Percentiles rank a stretch among this genome's conserved stretches.
Evolutionary conservation across 2,888 invertebrate species (phyloP).

Genomic region (Rambutsinella grinnellia): DNA sequence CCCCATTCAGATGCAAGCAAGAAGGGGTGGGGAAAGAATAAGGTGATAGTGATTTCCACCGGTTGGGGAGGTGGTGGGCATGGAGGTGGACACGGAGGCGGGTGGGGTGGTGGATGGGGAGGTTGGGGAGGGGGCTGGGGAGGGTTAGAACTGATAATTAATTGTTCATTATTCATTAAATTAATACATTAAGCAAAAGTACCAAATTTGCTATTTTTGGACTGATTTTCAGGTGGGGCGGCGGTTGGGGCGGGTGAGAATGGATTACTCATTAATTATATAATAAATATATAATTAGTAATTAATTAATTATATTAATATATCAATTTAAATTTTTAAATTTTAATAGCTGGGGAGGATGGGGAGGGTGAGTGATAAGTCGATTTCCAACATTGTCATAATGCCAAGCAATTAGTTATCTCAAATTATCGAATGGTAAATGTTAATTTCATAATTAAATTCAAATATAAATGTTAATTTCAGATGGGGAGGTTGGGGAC

Average conservation of each 20-base stretch:
- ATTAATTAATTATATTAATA: not conserved
- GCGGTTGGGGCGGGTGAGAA: not conserved
- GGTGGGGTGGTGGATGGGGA: not conserved
- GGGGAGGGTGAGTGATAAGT: not conserved
- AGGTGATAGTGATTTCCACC: slow-evolving; percentile 50
- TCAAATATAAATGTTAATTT: not conserved
- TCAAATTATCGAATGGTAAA: too few relatives aligned
- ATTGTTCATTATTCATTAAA: too few relatives aligned
- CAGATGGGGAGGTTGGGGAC: not conserved
- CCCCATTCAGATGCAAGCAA: slow-evolving; percentile 19
- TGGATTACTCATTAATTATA: too few relatives aligned
- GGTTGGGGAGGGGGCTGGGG: slow-evolving; percentile 8
- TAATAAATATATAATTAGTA: too few relatives aligned
- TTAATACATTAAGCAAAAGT: too few relatives aligned
- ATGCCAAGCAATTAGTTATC: too few relatives aligned
- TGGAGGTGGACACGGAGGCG: slow-evolving; percentile 13
- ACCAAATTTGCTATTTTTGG: too few relatives aligned
- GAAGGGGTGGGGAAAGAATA: slow-evolving; percentile 30
- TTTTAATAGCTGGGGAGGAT: not conserved
- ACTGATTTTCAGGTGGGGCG: too few relatives aligned
- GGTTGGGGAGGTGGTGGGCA: slow-evolving; percentile 40
- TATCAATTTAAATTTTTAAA: not conserved
- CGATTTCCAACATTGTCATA: too few relatives aligned
- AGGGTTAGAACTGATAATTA: not conserved
- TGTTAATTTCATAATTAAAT: too few relatives aligned